Evolutionary conservation across 2,113 vertebrate genomes (phyloP).

Genomic region (Ammospiza nelsoni): DNA sequence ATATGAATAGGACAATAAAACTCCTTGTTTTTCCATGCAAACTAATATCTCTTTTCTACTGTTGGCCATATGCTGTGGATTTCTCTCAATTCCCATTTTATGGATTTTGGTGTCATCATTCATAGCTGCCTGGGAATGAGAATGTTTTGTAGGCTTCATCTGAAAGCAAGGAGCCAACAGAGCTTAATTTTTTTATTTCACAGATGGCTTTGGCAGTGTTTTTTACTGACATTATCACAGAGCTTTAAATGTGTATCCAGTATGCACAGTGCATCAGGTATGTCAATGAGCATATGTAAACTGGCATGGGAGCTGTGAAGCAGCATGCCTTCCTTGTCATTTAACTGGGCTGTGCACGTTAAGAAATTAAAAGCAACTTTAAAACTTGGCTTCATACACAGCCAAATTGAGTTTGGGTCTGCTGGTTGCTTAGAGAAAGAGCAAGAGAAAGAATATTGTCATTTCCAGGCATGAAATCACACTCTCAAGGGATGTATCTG

Average conservation of each 20-base stretch:
- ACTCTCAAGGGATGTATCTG: background rate
- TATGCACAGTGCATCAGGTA: accelerated
- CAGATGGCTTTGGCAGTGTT: background rate
- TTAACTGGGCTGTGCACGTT: background rate
- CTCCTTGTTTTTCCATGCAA: conserved; percentile 27
- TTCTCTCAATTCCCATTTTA: conserved; percentile 10
- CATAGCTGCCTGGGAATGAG: background rate
- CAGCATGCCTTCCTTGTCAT: background rate
- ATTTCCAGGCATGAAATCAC: background rate
- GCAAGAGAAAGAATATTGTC: background rate
- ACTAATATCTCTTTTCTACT: background rate
- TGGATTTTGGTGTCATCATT: background rate
- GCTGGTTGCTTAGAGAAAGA: background rate
- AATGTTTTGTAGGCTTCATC: background rate
- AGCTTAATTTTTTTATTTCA: background rate
- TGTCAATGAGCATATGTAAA: background rate
- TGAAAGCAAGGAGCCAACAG: background rate
- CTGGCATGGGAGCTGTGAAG: background rate
- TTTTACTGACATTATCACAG: background rate
- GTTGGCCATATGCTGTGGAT: background rate
- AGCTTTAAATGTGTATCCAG: background rate
- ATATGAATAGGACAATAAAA: conserved; percentile 35
- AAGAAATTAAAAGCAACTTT: background rate
- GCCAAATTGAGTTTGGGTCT: background rate
- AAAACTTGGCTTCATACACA: background rate